A percentile compares a stretch with the other conserved stretches of the same genome.
These are phyloP conservation scores for Halcyon smyrnensis DNA, from an alignment of 2,797 vertebrate species.

Conservation along the genomic window DNA sequence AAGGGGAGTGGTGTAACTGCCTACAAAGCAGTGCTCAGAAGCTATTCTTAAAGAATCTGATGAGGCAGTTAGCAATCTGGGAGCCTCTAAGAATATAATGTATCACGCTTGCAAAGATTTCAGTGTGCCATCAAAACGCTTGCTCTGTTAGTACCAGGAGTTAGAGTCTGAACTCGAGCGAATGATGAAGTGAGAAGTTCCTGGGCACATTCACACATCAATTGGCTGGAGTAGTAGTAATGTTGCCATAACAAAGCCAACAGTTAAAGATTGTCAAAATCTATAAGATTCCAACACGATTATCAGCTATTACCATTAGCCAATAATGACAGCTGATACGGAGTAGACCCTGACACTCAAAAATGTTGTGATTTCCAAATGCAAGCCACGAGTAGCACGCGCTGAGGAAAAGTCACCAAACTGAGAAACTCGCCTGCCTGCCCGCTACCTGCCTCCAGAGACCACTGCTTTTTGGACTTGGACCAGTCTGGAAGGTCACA, in stretches of 20 bases:
- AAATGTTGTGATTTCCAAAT: constrained; percentile 44
- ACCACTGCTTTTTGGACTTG: background rate
- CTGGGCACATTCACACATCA: constrained; percentile 64
- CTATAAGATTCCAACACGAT: constrained; percentile 62
- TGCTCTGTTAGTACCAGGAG: constrained; percentile 51
- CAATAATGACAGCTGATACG: constrained; percentile 63
- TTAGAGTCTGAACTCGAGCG: constrained; percentile 51
- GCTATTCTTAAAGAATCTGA: constrained; percentile 58
- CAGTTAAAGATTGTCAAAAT: constrained; percentile 63
- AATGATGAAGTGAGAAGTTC: constrained; percentile 65
- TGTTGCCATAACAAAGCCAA: constrained; percentile 70
- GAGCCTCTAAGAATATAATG: constrained; percentile 58
- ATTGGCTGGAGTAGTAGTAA: constrained; percentile 47
- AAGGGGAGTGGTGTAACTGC: constrained; percentile 45
- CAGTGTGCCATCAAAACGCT: constrained; percentile 59
- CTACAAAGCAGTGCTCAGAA: constrained; percentile 57
- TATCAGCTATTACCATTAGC: constrained; percentile 65
- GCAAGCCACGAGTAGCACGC: background rate
- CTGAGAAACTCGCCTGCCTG: background rate
- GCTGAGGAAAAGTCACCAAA: constrained; percentile 3
- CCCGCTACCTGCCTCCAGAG: background rate
- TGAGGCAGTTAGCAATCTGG: constrained; percentile 69
- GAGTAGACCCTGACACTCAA: constrained; percentile 59
- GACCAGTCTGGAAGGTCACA: background rate
- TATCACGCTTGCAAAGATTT: constrained; percentile 58